phyloP scores from a whole-genome alignment of 92 coral and sea anemone species.

The Desmophyllum pertusum region DNA sequence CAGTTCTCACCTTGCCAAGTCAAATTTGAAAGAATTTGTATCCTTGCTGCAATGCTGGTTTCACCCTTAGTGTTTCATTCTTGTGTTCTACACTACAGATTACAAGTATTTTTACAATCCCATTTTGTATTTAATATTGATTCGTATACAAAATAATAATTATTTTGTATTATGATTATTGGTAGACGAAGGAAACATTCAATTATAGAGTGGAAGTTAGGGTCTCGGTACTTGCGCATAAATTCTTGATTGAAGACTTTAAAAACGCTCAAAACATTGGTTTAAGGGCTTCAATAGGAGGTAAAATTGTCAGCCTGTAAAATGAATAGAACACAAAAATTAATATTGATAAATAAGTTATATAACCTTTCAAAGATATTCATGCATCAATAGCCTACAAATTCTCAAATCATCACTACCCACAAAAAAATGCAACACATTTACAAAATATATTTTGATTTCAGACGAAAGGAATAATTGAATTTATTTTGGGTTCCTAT shows the following conservation, averaged over 20 bases:
- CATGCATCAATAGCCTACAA: too few species aligned
- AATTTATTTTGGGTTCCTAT: too few species aligned
- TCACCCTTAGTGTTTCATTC: background rate
- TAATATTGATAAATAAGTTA: too few species aligned
- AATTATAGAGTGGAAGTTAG: slow-evolving; percentile 13
- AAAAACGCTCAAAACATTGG: slow-evolving; percentile 85
- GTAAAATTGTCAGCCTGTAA: slow-evolving; percentile 90
- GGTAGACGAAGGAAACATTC: background rate
- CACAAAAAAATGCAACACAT: too few species aligned
- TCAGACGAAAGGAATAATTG: too few species aligned
- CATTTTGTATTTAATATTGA: background rate
- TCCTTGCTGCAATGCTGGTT: background rate
- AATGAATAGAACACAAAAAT: background rate
- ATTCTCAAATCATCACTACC: too few species aligned
- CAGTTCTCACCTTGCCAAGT: background rate
- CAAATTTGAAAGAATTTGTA: background rate
- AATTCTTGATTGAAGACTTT: slow-evolving; percentile 86
- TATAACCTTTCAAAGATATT: too few species aligned
- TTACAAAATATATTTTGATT: too few species aligned
- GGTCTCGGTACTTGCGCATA: slow-evolving; percentile 69
- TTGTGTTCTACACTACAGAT: background rate
- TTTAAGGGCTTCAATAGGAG: slow-evolving; percentile 84
- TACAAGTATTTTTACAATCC: background rate
- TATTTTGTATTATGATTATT: background rate
- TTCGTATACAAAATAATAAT: background rate